Evolutionary conservation across 35 echinoderm and acorn worm genomes (phyloP), one percentile per base, ranked within the genome.

Genomic region (Heliocidaris erythrogramma): DNA sequence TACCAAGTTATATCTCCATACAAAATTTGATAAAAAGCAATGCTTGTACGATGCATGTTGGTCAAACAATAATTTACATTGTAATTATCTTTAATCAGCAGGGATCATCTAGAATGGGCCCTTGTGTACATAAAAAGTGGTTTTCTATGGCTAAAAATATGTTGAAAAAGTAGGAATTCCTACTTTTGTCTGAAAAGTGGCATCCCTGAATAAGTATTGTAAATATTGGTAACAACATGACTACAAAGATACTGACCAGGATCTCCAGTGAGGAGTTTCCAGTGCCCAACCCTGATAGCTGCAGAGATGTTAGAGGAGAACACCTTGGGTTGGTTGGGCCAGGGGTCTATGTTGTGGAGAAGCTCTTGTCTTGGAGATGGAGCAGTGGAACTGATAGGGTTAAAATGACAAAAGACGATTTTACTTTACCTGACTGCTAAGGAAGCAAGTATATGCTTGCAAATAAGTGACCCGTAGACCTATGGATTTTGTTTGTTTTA

Each of bases 311-410:
- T 95, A 9, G 61, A 13, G 85, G 95, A 84, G 96, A 98, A 98
- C 3, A 9, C 49, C 30, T 17, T 48, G 7, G 92, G 60, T n/a
- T 29, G 49, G 56, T 90, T 93, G 14, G 49, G 84, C 49, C 30
- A 95, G 30, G 96, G 97, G 60, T 98, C 97, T 0, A 98, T 98
- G 93, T 98, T 98, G 48, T 98, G 97, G 7, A 98, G 94, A 30
- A 98, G 86, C 92, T 98, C 97, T 84, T 94, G 59, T 9, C 97
- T 85, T 49, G 94, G 86, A 49, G 97, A 98, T 32, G 92, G n/a
- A 49, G 86, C 31, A 5, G 93, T 95, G 21, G 94, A 18, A 86
- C 95, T 97, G 48, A n/a, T 21, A 85, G 35, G 88, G 85, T 95
- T 90, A 6, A 94, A 61, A 78, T n/a, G 30, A 27, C 27, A 21